Conservation (phyloP, 2,797 vertebrate genomes). For the Sparus aurata region DNA sequence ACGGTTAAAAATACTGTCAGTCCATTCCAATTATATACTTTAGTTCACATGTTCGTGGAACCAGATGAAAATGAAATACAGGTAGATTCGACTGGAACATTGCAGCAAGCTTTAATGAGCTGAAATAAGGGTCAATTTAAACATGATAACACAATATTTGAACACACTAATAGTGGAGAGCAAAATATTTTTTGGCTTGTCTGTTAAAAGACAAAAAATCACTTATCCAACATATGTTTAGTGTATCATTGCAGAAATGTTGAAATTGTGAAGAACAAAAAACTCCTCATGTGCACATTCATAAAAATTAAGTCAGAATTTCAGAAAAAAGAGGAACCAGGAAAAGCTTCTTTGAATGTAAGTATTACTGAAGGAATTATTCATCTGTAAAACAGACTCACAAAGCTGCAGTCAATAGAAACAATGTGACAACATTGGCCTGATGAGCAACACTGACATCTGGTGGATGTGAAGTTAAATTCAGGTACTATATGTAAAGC, state of each 20-base stretch:
- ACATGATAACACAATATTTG: background rate
- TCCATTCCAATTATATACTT: background rate
- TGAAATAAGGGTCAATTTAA: background rate
- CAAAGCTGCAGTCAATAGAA: background rate
- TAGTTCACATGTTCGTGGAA: background rate
- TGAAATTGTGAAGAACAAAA: too few relatives aligned
- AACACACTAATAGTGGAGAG: background rate
- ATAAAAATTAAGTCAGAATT: too few relatives aligned
- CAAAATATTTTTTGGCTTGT: too few relatives aligned
- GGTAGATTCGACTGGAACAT: background rate
- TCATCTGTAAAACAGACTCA: background rate
- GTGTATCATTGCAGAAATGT: too few relatives aligned
- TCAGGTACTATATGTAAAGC: background rate
- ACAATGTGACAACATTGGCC: background rate
- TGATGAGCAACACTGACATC: slow-evolving; percentile 12
- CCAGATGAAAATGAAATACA: background rate
- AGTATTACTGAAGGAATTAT: too few relatives aligned
- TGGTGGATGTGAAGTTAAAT: slow-evolving; percentile 3
- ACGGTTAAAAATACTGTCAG: background rate
- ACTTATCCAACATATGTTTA: too few relatives aligned
- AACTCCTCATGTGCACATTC: too few relatives aligned
- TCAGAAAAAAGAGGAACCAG: too few relatives aligned
- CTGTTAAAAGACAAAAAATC: background rate
- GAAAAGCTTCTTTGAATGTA: too few relatives aligned
- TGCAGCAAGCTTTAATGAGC: background rate